Evolutionary conservation across 2,888 invertebrate genomes (phyloP).

Genomic region (Leptura quadrifasciata): DNA sequence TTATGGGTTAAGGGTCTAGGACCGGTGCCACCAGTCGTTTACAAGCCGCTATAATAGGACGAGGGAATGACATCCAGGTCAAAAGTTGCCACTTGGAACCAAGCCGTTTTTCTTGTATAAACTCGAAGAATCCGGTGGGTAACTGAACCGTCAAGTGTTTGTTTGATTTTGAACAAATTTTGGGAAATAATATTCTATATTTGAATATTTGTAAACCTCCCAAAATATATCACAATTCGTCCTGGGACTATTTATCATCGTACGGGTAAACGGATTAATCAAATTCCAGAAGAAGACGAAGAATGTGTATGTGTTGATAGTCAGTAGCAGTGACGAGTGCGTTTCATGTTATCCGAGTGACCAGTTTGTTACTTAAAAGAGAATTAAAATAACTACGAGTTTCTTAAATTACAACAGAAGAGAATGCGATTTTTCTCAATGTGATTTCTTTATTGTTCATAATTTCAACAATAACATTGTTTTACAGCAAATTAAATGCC

Average conservation of each 20-base stretch:
- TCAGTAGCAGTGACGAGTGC: not conserved
- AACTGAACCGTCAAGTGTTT: not conserved
- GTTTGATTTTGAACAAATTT: not conserved
- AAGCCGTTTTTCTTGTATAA: constrained; percentile 2
- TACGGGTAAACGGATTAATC: not conserved
- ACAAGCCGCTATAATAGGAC: constrained; percentile 5
- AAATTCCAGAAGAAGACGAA: not conserved
- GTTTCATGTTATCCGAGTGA: not conserved
- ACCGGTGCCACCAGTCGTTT: constrained; percentile 17
- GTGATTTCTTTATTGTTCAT: no score
- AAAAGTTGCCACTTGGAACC: constrained; percentile 1
- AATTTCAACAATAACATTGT: no score
- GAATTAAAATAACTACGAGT: no score
- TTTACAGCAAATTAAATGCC: no score
- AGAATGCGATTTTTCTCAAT: no score
- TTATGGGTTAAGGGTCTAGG: constrained; percentile 23
- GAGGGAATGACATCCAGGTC: constrained; percentile 22
- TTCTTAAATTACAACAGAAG: no score
- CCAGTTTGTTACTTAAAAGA: not conserved
- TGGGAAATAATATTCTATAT: not conserved
- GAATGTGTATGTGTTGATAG: not conserved
- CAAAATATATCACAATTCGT: not conserved
- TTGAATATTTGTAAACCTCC: not conserved
- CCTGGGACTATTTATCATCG: not conserved
- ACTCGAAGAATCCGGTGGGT: not conserved